Conservation (phyloP, 1,140 invertebrate species). For the Cheumatopsyche charites region DNA sequence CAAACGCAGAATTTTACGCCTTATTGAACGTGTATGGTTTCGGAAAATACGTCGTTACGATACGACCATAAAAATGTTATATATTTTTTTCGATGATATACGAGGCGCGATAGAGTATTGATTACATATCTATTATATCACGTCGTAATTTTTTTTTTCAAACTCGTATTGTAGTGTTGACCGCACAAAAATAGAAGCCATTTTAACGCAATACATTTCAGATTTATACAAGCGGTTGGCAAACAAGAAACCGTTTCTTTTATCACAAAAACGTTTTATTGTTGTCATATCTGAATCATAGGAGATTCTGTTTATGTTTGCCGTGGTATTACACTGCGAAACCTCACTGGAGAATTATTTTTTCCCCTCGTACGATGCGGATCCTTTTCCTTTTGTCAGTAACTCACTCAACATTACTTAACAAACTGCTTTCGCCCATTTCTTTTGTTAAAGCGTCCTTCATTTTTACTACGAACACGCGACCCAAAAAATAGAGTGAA, state of each 20-base stretch:
- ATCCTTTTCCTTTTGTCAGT: constrained; percentile 6
- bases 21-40: neutral
- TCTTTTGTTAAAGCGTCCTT: constrained; percentile 9
- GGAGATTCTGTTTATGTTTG: neutral
- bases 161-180: no score
- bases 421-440: constrained; percentile 5
- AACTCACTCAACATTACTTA: constrained; percentile 18
- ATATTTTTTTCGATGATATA: no score
- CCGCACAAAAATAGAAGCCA: no score
- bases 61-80: no score
- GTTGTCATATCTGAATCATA: neutral
- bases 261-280: constrained; percentile 9
- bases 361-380: neutral
- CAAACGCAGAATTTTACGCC: constrained; percentile 14
- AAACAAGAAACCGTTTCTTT: neutral
- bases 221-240: no score
- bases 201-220: no score
- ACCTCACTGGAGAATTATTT: constrained; percentile 13
- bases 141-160: no score
- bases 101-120: no score
- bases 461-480: neutral
- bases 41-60: no score
- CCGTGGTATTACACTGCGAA: neutral
- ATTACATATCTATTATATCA: no score
- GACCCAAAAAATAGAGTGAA: no score